These are phyloP conservation scores for Drosophila peninsularis DNA, from an alignment of 2,888 invertebrate species.

Conservation along the genomic window DNA sequence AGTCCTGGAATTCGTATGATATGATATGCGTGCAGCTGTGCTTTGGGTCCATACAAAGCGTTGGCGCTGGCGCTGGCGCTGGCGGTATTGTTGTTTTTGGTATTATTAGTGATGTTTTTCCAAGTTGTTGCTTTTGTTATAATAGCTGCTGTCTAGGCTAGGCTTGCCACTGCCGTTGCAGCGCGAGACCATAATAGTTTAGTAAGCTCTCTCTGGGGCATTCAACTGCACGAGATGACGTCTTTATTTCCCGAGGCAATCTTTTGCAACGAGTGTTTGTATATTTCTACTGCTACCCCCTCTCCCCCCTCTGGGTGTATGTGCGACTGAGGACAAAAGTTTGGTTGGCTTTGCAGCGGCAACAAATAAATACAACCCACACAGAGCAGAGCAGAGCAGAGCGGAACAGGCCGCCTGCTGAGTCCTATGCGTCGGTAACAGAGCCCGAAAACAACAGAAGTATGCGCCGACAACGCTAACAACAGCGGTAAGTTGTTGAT, in stretches of 20 bases:
- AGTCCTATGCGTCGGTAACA: slow-evolving; percentile 42
- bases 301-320: slow-evolving; percentile 19
- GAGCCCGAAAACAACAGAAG: slow-evolving; percentile 40
- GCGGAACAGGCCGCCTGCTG: slow-evolving; percentile 30
- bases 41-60: slow-evolving; percentile 24
- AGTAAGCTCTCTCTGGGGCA: slow-evolving; percentile 77
- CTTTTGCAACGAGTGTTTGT: slow-evolving; percentile 77
- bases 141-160: slow-evolving; percentile 53
- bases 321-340: slow-evolving; percentile 76
- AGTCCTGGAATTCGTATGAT: slow-evolving; percentile 64
- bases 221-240: slow-evolving; percentile 78
- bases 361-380: slow-evolving; percentile 68
- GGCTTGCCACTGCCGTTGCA: slow-evolving; percentile 31
- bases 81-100: slow-evolving; percentile 66
- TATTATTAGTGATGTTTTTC: slow-evolving; percentile 70
- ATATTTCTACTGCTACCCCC: slow-evolving; percentile 38
- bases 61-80: slow-evolving; percentile 19
- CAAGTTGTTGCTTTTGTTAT: slow-evolving; percentile 32
- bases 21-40: slow-evolving; percentile 59
- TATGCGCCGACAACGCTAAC: slow-evolving; percentile 35
- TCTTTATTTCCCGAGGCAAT: slow-evolving; percentile 81
- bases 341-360: slow-evolving; percentile 77
- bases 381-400: slow-evolving; percentile 3
- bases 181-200: slow-evolving; percentile 78
- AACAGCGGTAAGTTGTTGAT: slow-evolving; percentile 74